Percentiles rank a stretch among this genome's conserved stretches.
These are phyloP conservation scores for Zosterops japonicus DNA, from an alignment of 2,113 vertebrate genomes.

Conservation along the genomic window DNA sequence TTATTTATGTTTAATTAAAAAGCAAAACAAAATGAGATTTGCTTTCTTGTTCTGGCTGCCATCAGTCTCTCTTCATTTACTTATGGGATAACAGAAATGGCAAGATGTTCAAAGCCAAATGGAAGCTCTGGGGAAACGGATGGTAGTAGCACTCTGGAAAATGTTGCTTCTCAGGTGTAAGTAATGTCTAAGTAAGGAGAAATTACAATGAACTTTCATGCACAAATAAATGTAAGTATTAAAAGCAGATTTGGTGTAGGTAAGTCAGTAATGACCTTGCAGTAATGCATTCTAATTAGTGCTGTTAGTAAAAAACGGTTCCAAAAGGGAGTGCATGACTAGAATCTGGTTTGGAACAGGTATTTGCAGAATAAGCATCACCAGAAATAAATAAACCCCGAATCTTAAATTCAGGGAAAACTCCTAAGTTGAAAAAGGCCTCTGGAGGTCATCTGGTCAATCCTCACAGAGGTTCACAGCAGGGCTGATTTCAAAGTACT, in stretches of 20 bases:
- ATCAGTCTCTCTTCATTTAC: constrained; percentile 43
- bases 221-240: not conserved
- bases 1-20: constrained; percentile 22
- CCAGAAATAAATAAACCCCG: constrained; percentile 34
- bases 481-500: not conserved
- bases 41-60: constrained; percentile 11
- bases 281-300: not conserved
- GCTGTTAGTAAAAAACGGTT: not conserved
- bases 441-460: not conserved
- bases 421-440: not conserved
- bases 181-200: constrained; percentile 22
- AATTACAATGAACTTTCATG: not conserved
- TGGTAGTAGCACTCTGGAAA: constrained; percentile 52
- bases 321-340: not conserved
- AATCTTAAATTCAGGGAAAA: not conserved
- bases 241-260: not conserved
- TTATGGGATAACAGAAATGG: not conserved
- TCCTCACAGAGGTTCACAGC: not conserved
- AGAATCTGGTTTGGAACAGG: not conserved
- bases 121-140: constrained; percentile 56
- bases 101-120: not conserved
- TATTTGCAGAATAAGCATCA: constrained; percentile 14
- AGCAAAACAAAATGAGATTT: constrained; percentile 12
- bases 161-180: constrained; percentile 52
- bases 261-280: not conserved